Percentiles rank a stretch among this genome's conserved stretches.
phyloP scores from a whole-genome alignment of 2,113 vertebrate species.

The Xenus cinereus region DNA sequence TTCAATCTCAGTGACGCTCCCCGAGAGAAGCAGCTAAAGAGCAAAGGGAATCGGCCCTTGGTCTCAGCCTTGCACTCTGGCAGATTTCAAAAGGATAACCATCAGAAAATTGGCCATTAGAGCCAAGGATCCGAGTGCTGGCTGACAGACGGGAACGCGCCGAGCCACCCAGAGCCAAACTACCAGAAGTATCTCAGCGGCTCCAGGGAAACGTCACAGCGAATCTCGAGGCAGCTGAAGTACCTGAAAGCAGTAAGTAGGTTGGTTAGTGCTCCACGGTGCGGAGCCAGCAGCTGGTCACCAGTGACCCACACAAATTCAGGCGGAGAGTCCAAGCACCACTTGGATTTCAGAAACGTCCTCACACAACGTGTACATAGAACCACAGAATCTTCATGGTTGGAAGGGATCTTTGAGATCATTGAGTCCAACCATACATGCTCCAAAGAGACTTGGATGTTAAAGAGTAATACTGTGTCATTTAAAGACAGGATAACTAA shows the following conservation, averaged over 20 bases:
- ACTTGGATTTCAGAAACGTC: not conserved
- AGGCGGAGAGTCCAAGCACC: too few species aligned
- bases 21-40: not conserved
- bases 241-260: not conserved
- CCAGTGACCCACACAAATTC: not conserved
- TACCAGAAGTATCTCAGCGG: not conserved
- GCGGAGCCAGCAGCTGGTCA: not conserved
- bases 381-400: too few species aligned
- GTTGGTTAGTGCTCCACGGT: not conserved
- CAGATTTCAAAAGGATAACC: not conserved
- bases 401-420: too few species aligned
- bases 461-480: too few species aligned
- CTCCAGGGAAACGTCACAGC: not conserved
- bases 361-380: accelerated
- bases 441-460: accelerated
- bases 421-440: too few species aligned
- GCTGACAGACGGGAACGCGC: not conserved
- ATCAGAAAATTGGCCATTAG: not conserved
- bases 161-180: not conserved
- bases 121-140: not conserved
- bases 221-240: not conserved
- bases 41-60: not conserved
- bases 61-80: not conserved
- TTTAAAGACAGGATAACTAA: not conserved
- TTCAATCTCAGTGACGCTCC: not conserved